Percentiles rank a stretch among this genome's conserved stretches.
These are phyloP conservation scores for Coturnix japonica DNA, from an alignment of 2,113 vertebrate genomes.

Conservation along the genomic window DNA sequence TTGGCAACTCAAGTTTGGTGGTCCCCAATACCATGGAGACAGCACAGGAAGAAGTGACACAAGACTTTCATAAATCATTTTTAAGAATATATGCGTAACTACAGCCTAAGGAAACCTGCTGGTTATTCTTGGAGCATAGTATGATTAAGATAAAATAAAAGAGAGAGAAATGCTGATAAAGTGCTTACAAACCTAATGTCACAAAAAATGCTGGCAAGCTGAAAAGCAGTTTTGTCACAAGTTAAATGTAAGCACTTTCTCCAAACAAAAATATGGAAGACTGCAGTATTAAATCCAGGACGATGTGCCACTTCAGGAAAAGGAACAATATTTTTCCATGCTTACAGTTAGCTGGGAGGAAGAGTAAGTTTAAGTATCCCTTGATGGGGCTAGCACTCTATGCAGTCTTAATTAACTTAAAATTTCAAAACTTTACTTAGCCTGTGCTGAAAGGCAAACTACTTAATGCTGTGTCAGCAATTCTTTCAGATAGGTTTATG, in stretches of 20 bases:
- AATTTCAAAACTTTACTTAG: conserved; percentile 23
- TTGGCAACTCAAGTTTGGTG: neutral
- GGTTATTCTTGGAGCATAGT: neutral
- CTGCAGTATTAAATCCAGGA: neutral
- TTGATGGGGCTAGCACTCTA: neutral
- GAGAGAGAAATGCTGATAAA: neutral
- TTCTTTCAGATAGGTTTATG: neutral
- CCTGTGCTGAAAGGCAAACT: neutral
- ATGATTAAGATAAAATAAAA: neutral
- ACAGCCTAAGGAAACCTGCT: neutral
- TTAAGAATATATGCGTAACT: neutral
- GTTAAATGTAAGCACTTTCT: conserved; percentile 41
- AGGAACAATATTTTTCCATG: conserved; percentile 1
- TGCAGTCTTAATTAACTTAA: conserved; percentile 20
- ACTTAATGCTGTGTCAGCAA: neutral
- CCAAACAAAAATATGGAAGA: conserved; percentile 4
- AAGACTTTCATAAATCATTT: neutral
- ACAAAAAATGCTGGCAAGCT: conserved; percentile 15
- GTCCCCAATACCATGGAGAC: neutral
- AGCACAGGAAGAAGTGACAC: neutral
- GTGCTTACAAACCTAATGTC: neutral
- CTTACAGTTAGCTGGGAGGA: conserved; percentile 8
- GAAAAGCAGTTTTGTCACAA: conserved; percentile 34
- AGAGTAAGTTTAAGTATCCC: neutral
- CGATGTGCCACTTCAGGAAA: neutral